These are phyloP conservation scores for Drosophila hydei DNA, from an alignment of 1,140 invertebrate species.

Conservation along the genomic window DNA sequence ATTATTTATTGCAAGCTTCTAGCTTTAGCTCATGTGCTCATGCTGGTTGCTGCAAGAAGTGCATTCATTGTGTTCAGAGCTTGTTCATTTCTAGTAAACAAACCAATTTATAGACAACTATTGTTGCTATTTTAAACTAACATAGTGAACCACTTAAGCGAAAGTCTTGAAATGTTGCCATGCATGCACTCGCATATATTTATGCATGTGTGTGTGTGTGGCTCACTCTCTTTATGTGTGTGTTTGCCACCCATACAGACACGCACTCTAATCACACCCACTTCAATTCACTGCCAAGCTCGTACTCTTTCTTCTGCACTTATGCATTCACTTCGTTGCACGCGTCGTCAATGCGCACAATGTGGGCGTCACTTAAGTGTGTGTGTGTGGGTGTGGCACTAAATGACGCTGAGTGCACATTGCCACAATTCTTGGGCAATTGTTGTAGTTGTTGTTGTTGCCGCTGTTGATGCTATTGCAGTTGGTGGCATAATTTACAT, in stretches of 20 bases:
- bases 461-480: constrained; percentile 7
- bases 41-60: too few relatives aligned
- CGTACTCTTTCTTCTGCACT: constrained; percentile 14
- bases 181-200: constrained; percentile 6
- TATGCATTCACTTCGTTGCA: constrained; percentile 52
- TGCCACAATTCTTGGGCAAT: constrained; percentile 69
- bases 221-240: neutral
- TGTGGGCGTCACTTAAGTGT: constrained; percentile 25
- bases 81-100: constrained; percentile 42
- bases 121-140: constrained; percentile 24
- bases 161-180: constrained; percentile 6
- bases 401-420: constrained; percentile 76
- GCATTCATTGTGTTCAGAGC: constrained; percentile 7
- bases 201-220: constrained; percentile 11
- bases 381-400: constrained; percentile 43
- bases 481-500: constrained; percentile 72
- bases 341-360: constrained; percentile 53
- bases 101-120: constrained; percentile 43
- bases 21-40: too few relatives aligned
- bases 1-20: too few relatives aligned
- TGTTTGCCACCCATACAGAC: constrained; percentile 11
- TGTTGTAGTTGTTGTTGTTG: constrained; percentile 31
- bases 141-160: constrained; percentile 40
- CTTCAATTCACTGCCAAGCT: constrained; percentile 24
- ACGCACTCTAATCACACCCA: constrained; percentile 44